Base-by-base conservation (phyloP, 2,797 vertebrate species). In the Cephalopachus bancanus region DNA sequence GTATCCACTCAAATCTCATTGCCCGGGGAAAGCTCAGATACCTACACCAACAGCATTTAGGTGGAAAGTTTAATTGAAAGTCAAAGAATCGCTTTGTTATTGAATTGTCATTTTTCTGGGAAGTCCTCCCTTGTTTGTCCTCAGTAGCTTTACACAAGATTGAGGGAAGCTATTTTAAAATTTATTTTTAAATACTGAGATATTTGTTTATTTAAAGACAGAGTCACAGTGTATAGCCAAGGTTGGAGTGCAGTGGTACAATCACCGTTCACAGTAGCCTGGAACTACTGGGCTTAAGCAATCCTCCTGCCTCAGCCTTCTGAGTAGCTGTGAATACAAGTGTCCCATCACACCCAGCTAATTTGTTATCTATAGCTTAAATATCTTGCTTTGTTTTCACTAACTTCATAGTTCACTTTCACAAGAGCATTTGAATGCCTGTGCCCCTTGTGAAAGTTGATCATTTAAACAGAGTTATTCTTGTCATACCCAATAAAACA, bases 321-420 rank as follows among this genome's bases (percentile, higher is more conserved):
- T 37, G 37, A 37, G 37, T 37, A 37, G 37, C 37, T 37, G 37
- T 3, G 37, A 37, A 37, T 37, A 37, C 37, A 37, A 2, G 37
- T 37, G 37, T 37, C 37, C 37, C 37, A 37, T 37, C 37, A 37
- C 37, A 37, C 37, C 37, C 37, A 37, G 37, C 37, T 37, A 37
- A 37, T 37, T 37, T 37, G 37, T 37, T 37, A 37, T 37, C 14
- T 22, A 26, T 44, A 62, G 65, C 91, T 12, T 76, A 88, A 83
- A 65, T 86, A 19, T 44, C 37, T 84, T 83, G 11, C 49, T 71
- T 71, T 71, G 72, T 76, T 91, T 57, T 59, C 69, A 76, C 28
- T 76, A 79, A 55, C 10, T 69, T 44, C 8, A 89, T 90, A 94
- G 59, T 14, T 78, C 59, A 93, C 28, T 81, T 94, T 92, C 49